Evolutionary conservation across 2,113 vertebrate species (phyloP), one percentile per base, ranked within the genome.

Genomic region (Myrmecobius fasciatus): DNA sequence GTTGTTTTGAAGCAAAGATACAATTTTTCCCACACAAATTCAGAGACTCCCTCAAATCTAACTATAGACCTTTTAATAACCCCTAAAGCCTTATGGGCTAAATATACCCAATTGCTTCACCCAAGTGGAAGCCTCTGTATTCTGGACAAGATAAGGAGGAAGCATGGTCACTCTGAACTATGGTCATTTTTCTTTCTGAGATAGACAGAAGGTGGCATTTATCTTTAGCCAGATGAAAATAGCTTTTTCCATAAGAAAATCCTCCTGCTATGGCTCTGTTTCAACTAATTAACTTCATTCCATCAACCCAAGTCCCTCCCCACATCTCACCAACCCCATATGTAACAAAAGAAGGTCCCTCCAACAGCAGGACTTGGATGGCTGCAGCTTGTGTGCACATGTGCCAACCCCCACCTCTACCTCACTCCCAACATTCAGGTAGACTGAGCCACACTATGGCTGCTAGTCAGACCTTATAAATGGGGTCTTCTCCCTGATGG

Each of bases 211-310:
- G 96, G 92, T 93, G 24, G 90, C 52, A 91, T 94, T 92, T 94
- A 67, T 0, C 0, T 28, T 94, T 88, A 97, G 88, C 11, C 47
- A 96, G 92, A 49, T 90, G 89, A 96, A 96, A 6, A 14, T 3
- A 92, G 95, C 5, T 53, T 96, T 96, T 88, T 95, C 95, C 52
- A 94, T 89, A 95, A 25, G 93, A 95, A 97, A 97, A 93, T 92
- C 3, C 48, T 95, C 26, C 46, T 95, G 91, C 60, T 25, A 96
- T 94, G 93, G 31, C 51, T 93, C 75, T 53, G 4, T 28, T 67
- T 92, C 43, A 28, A 88, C 67, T 25, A 91, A 49, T 92, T 52
- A 92, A 93, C 89, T 92, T 52, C 93, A 25, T 94, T 96, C 95
- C 51, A 53, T 67, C 92, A 97, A 97, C 94, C 97, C 96, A 94